phyloP scores from a whole-genome alignment of 2,113 vertebrate genomes.

The Pelecanus crispus region DNA sequence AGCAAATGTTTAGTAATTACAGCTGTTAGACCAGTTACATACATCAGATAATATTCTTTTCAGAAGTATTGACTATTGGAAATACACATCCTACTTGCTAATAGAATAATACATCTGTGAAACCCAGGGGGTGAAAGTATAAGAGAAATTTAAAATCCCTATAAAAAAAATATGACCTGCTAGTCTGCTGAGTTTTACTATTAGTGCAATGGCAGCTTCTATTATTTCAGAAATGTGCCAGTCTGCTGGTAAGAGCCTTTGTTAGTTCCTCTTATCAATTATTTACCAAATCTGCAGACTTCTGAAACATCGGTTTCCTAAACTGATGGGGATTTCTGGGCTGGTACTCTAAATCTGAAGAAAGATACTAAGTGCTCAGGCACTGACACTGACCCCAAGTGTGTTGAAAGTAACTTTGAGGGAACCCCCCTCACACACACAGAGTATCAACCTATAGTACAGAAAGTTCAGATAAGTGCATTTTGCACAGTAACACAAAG shows the following conservation, averaged over 20 bases:
- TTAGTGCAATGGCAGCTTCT: neutral
- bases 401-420: neutral
- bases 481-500: neutral
- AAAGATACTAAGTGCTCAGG: neutral
- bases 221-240: neutral
- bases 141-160: neutral
- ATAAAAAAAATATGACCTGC: neutral
- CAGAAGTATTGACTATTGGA: neutral
- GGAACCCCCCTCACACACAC: accelerated
- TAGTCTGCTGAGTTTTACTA: neutral
- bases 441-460: neutral
- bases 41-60: neutral
- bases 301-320: neutral
- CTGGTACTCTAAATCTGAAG: neutral
- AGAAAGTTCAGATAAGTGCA: neutral
- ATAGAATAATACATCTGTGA: neutral
- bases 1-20: neutral
- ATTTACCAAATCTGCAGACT: neutral
- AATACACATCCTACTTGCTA: neutral
- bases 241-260: neutral
- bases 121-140: neutral
- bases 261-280: neutral
- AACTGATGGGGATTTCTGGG: neutral
- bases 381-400: accelerated
- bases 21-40: neutral